Evolutionary conservation across 2,888 invertebrate species (phyloP), one percentile per base, ranked within the genome.

Genomic region (Tenthredo livida): DNA sequence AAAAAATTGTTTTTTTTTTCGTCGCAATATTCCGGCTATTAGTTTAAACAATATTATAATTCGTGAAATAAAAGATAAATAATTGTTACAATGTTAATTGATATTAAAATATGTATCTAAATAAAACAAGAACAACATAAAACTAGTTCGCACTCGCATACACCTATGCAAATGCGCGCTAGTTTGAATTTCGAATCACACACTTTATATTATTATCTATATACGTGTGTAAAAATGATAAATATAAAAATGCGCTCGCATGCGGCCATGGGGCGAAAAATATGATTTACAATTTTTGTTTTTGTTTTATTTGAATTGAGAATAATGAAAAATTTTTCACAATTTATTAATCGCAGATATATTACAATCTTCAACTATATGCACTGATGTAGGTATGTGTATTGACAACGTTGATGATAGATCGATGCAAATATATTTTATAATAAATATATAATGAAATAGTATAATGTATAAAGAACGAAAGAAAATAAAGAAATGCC

Each of bases 401-500:
- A 50, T 50, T 17, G 25, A 61, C 4, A 25, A 25, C 25, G 25
- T 61, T 33, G 33, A 33, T 25, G 25, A 61, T 61, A 10, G 10
- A 61, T 61, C 61, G 25, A 61, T 10, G 2, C 9, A 61, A 21
- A 61, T 25, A 61, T 25, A 33, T 17, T 17, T 0, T 25, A 67
- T 67, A 67, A 67, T 67, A 67, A 67, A 61, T 61, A 61, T 33
- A 33, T 33, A 61, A 47, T 47, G 47, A 67, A 67, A 67, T 29
- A 17, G 12, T 33, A 33, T 67, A 33, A 33, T 33, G 4, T 33
- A 33, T 33, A 33, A 33, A 33, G 17, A 15, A 77, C 50, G 6
- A 77, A 25, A 77, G 29, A 54, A 54, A 50, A 77, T 25, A 29
- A 50, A 29, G 54, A 77, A 54, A 54, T 50, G 77, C 77, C 50